Evolutionary conservation across 2,113 vertebrate genomes (phyloP).

Genomic region (Brienomyrus longianalis): DNA sequence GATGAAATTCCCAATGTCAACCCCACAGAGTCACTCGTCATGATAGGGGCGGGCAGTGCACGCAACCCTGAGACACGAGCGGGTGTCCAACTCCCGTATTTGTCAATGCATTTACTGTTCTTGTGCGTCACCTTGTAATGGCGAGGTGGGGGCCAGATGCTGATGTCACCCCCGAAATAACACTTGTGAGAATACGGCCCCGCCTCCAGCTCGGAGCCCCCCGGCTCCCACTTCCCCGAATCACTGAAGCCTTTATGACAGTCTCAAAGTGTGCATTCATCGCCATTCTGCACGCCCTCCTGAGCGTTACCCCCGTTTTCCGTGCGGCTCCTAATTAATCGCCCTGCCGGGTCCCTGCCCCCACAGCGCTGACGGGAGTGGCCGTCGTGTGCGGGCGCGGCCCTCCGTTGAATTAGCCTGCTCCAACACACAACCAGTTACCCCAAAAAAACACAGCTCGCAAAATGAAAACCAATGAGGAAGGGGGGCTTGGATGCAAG

Average conservation of each 20-base stretch:
- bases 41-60: not conserved
- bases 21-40: not conserved
- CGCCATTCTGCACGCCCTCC: not conserved
- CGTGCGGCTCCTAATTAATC: not conserved
- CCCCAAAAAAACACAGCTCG: not conserved
- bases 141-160: not conserved
- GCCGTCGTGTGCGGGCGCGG: not conserved
- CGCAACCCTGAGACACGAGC: not conserved
- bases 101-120: slow-evolving; percentile 7
- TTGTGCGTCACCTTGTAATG: not conserved
- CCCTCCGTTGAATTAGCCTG: not conserved
- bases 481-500: not conserved
- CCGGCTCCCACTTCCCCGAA: slow-evolving; percentile 1
- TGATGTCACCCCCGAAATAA: slow-evolving; percentile 19
- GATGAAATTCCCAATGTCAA: not conserved
- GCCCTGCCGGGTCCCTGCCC: not conserved
- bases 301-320: slow-evolving; percentile 13
- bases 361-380: not conserved
- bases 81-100: not conserved
- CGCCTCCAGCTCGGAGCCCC: not conserved
- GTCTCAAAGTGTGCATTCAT: slow-evolving; percentile 14
- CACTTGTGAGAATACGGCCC: not conserved
- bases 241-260: slow-evolving; percentile 17
- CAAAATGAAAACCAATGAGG: not conserved
- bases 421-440: not conserved